Evolutionary conservation across 2,113 vertebrate genomes (phyloP), one percentile per base, ranked within the genome.

Genomic region (Heloderma charlesbogerti): DNA sequence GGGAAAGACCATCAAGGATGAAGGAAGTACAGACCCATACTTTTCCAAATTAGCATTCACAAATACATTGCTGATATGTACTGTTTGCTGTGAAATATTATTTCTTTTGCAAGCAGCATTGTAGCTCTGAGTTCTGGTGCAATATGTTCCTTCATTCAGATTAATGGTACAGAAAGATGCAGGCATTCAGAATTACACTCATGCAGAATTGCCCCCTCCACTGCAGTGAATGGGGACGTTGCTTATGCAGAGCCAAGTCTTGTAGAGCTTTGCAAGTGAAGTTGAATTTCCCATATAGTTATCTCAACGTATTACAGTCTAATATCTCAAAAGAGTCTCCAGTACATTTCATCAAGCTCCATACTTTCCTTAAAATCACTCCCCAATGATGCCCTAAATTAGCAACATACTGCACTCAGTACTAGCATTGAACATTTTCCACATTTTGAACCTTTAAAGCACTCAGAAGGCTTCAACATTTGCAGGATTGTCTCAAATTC

Each of bases 361-460:
- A 40, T 20, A 7, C 34, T 16, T 18, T 22, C 40, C 48, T 54
- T 88, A 27, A 77, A 51, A 7, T 91, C 81, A 37, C 29, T 95
- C 25, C 18, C 27, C 71, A 40, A 18, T 57, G 37, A 82, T 57
- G 60, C 3, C 31, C 57, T 72, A 77, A 93, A 54, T 54, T 82
- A 54, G 15, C 34, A 72, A 71, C n/a, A 54, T 4, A 57, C 51
- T 80, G 0, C 88, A 75, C 57, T 93, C 88, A 93, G 12, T 78
- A 72, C 2, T 89, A 85, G 60, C 16, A 90, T 74, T 29, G 86
- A 89, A 88, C 90, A 67, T 60, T 0, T n/a, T 89, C 91, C 89
- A 78, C 67, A 2, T 6, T 45, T 78, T 79, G 20, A 4, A 51
- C 15, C 31, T 77, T 57, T 2, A 83, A 83, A 85, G 31, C 10